These are phyloP conservation scores for Prionailurus viverrinus DNA, from an alignment of 2,113 vertebrate genomes.

Conservation along the genomic window DNA sequence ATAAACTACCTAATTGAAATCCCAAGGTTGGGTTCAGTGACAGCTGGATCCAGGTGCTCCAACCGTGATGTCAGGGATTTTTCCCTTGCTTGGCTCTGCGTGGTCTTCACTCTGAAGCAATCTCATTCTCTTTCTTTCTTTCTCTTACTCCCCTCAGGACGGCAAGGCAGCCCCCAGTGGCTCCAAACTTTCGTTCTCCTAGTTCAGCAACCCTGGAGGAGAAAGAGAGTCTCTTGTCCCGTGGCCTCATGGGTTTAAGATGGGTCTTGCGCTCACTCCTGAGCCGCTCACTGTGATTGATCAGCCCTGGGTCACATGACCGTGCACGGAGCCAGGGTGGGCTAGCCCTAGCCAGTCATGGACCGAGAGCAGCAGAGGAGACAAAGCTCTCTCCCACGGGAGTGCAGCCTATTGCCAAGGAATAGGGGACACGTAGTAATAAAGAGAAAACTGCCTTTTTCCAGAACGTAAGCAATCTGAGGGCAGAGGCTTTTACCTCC, in stretches of 20 bases:
- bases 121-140: neutral
- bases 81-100: neutral
- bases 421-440: neutral
- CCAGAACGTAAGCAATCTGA: neutral
- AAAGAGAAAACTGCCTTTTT: neutral
- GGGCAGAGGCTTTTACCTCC: neutral
- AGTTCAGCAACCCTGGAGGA: neutral
- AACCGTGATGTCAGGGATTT: neutral
- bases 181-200: neutral
- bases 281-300: neutral
- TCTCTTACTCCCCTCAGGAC: neutral
- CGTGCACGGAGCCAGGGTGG: fast-evolving
- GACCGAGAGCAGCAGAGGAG: neutral
- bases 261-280: neutral
- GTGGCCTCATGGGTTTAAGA: neutral
- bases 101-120: neutral
- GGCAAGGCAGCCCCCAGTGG: neutral
- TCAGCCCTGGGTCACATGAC: neutral
- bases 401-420: neutral
- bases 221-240: no score
- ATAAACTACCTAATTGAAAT: neutral
- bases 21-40: neutral
- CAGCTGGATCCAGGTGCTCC: neutral
- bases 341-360: no score
- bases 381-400: fast-evolving